Evolutionary conservation across 2,888 invertebrate species (phyloP), one percentile per base, ranked within the genome.

Genomic region (Zaprionus lineosus): DNA sequence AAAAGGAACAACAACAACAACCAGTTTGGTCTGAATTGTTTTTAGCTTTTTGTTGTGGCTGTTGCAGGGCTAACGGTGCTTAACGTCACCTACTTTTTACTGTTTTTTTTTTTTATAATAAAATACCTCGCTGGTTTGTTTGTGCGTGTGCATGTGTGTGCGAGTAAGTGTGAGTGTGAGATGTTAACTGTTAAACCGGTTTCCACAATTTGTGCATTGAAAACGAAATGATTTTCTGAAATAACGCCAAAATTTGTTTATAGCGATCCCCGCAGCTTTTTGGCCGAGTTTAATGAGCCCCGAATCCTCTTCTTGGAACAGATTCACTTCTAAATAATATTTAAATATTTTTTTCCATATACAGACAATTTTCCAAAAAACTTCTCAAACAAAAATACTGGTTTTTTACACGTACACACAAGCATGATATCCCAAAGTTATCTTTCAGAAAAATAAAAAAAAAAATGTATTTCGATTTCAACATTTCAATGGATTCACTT

Each of bases 21-120:
- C 81, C 70, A 67, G 81, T 82, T 78, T 58, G 15, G 19, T 37
- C 18, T 46, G 36, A 19, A 41, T 65, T 70, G 31, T 61, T 65
- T 51, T 62, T 47, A 40, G n/a, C n/a, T 55, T 44, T 41, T 46
- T 46, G 36, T 19, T 62, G 36, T 29, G 34, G 33, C 44, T 43
- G 43, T 60, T 69, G 61, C 46, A 60, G 78, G 66, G 68, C 68
- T 84, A 82, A 84, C 82, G 82, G 82, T 68, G 76, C 76, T 84
- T 69, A 58, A 79, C 76, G 84, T 84, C 83, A 82, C 82, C 84
- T 84, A 82, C 74, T 76, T 84, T 77, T 81, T 62, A 76, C 60
- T 76, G 65, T 3, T 14, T 61, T 57, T 55, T 48, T 57, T 48
- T 71, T 69, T 61, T 41, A 21, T 16, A 55, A 79, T 55, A 63